Conservation (phyloP, 2,797 vertebrate species). For the Poecilia picta region DNA sequence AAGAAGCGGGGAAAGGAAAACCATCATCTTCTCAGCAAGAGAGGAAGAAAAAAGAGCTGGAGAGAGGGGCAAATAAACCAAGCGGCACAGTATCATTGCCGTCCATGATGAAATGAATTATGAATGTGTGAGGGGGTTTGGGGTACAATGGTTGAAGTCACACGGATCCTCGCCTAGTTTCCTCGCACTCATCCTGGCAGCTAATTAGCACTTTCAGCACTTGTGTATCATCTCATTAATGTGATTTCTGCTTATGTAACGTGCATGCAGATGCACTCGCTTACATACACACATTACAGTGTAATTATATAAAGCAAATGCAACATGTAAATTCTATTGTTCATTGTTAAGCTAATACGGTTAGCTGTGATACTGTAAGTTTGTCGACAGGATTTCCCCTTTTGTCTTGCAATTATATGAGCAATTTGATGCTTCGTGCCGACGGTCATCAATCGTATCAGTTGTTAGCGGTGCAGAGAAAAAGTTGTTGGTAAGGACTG, state of each 20-base stretch:
- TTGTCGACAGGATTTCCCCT: constrained; percentile 42
- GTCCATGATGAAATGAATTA: constrained; percentile 77
- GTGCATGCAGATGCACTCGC: constrained; percentile 33
- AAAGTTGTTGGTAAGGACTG: neutral
- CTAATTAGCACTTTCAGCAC: constrained; percentile 84
- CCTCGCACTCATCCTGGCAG: constrained; percentile 73
- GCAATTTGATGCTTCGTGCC: constrained; percentile 71
- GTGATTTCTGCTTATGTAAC: constrained; percentile 78
- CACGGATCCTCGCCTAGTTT: constrained; percentile 75
- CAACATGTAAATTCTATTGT: constrained; percentile 60
- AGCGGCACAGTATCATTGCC: constrained; percentile 61
- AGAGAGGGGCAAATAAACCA: constrained; percentile 43
- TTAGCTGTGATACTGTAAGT: constrained; percentile 51
- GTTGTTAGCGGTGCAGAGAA: constrained; percentile 49
- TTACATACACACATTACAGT: constrained; percentile 53
- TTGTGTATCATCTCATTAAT: constrained; percentile 81
- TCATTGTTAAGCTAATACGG: constrained; percentile 54
- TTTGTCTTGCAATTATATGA: constrained; percentile 68
- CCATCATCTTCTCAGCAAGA: constrained; percentile 63
- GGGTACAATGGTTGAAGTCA: constrained; percentile 77
- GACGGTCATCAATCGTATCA: constrained; percentile 72
- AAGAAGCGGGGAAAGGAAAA: constrained; percentile 38
- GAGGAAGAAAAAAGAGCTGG: constrained; percentile 55
- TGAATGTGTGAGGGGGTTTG: constrained; percentile 79
- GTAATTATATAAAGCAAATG: constrained; percentile 69